Evolutionary conservation across 1,140 invertebrate species (phyloP), one percentile per base, ranked within the genome.

Genomic region (Dryas iulia): DNA sequence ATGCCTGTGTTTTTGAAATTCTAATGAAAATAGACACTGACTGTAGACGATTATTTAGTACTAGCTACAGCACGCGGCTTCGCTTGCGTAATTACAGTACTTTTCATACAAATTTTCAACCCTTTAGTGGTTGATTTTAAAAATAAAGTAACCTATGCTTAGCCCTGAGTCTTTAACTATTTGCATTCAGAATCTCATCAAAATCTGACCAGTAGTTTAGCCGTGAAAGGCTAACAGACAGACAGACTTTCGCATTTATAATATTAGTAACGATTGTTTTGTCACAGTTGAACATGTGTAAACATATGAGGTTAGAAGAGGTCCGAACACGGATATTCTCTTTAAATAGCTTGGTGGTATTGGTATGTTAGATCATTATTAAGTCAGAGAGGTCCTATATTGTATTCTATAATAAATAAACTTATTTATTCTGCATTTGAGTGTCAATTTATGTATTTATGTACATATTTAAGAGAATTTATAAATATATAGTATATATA

Each of bases 1-100:
- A 63, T 53, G 61, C 52, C 61, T 14, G 23, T 54, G 52, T 63
- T 63, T 63, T 63, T 63, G 61, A 54, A 23, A 63, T 63, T 63
- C 61, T 21, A 63, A 54, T 63, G 18, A 56, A 63, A 63, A 35
- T 60, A 24, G 26, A 54, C 61, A 63, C 61, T 56, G 61, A 23
- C 52, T 63, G 25, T 12, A 53, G 7, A 18, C 30, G 28, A 33
- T 54, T 12, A 10, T 53, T 63, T 47, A 25, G 26, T 31, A 63
- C n/a, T n/a, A n/a, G n/a, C n/a, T n/a, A n/a, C n/a, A n/a, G n/a
- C n/a, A n/a, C n/a, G n/a, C n/a, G n/a, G n/a, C n/a, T n/a, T n/a
- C n/a, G n/a, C n/a, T n/a, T n/a, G n/a, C n/a, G n/a, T n/a, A n/a
- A n/a, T n/a, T n/a, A n/a, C n/a, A n/a, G n/a, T n/a, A n/a, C n/a